Evolutionary conservation across 2,797 vertebrate genomes (phyloP), one percentile per base, ranked within the genome.

Genomic region (Neosalanx taihuensis): DNA sequence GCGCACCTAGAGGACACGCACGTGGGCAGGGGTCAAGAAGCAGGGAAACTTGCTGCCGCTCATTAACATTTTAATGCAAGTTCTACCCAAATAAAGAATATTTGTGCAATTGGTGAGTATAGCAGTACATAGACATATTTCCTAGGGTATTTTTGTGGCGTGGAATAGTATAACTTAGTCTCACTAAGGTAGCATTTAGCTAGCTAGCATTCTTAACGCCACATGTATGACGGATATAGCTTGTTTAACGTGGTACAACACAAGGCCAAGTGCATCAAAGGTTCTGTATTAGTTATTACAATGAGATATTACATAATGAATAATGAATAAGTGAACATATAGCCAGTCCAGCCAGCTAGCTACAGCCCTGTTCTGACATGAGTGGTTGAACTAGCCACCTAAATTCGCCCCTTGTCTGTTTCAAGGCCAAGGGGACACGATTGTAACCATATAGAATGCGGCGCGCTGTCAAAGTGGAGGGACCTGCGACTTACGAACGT

Each of bases 401-500:
- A 57, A 31, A 26, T 1, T 18, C 17, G 30, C 53, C 12, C 4
- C 2, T 29, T 17, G 13, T 31, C 56, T 76, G 69, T 61, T 57
- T 69, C 49, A 73, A 12, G 12, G 0, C 67, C 49, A 72, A 12
- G 12, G 0, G 3, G 72, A 69, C 59, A 37, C 51, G 60, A 0
- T 75, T 9, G 72, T 79, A 74, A 81, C 56, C 61, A 7, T 66
- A 56, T 80, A 88, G 41, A 72, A 88, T 89, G 88, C 81, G 5
- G 53, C 31, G 6, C 1, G 63, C 2, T 1, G 71, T 79, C 17
- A 66, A 75, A 68, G 82, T 89, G 85, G 78, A 85, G 4, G 33
- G 86, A 35, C 56, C 83, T 23, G 31, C 86, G 0, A 64, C 74
- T 15, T 94, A 88, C 75, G 91, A 93, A 74, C 91, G 94, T 74